Percentiles rank a stretch among this genome's conserved stretches.
phyloP scores from a whole-genome alignment of 2,113 vertebrate genomes.

The Bubo bubo region DNA sequence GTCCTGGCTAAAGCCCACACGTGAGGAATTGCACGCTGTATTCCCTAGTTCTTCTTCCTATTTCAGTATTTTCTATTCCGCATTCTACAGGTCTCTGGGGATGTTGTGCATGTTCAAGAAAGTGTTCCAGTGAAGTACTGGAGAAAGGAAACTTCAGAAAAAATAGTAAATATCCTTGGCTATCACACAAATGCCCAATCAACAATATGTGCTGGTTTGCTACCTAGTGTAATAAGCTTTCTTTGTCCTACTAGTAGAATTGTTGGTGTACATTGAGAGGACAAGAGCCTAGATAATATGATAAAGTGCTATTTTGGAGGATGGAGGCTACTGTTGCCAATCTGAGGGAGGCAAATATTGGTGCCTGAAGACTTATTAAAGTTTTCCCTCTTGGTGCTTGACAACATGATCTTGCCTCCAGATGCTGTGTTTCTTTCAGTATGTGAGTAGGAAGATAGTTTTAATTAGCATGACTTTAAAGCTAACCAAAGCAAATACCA shows the following conservation, averaged over 20 bases:
- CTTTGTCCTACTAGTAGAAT: neutral
- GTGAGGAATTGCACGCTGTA: neutral
- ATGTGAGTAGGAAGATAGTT: neutral
- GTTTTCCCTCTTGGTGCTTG: neutral
- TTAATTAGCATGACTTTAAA: neutral
- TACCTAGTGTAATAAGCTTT: neutral
- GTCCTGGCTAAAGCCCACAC: neutral
- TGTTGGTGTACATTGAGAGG: neutral
- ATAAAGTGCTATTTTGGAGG: neutral
- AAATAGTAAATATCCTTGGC: neutral
- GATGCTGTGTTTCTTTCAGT: neutral
- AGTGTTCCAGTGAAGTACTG: neutral
- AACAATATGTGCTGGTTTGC: neutral
- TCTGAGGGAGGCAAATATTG: neutral
- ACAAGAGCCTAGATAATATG: neutral
- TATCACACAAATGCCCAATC: neutral
- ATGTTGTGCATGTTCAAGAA: neutral
- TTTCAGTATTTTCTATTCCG: neutral
- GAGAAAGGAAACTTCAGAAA: neutral
- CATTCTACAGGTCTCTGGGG: neutral
- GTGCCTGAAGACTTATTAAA: neutral
- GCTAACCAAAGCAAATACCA: slow-evolving; percentile 3
- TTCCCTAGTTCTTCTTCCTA: neutral
- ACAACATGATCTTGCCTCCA: neutral
- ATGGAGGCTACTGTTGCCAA: neutral